Percentiles rank a stretch among this genome's conserved stretches.
Evolutionary conservation across 2,888 invertebrate genomes (phyloP).

Genomic region (Hirudinaria manillensis): DNA sequence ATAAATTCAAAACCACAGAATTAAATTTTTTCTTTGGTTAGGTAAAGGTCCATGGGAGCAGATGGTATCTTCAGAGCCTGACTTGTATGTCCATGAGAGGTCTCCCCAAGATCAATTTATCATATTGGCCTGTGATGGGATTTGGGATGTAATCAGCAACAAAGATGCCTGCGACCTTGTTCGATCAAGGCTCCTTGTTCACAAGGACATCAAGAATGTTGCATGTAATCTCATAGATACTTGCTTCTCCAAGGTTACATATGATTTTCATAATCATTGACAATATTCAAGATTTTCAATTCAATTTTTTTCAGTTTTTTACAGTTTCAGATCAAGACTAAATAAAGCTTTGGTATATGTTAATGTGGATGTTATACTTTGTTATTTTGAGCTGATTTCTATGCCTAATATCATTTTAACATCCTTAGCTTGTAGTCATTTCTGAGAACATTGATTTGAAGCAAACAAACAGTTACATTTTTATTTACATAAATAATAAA

Average conservation of each 20-base stretch:
- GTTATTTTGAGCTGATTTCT: not conserved
- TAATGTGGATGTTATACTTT: not conserved
- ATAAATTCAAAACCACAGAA: not conserved
- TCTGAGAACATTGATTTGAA: not conserved
- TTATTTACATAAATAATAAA: not conserved
- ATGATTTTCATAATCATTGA: not conserved
- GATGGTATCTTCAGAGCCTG: constrained; percentile 95
- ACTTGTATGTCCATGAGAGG: constrained; percentile 63
- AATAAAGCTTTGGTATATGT: not conserved
- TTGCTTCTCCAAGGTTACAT: constrained; percentile 84
- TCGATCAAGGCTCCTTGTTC: constrained; percentile 78
- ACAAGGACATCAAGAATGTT: constrained; percentile 78
- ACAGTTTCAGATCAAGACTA: not conserved
- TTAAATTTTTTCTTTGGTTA: not conserved
- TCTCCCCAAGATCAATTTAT: constrained; percentile 78
- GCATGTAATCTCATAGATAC: constrained; percentile 95
- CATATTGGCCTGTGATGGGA: constrained; percentile 93
- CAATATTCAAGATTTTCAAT: not conserved
- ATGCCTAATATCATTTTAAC: not conserved
- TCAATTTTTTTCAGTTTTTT: not conserved
- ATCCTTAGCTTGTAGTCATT: not conserved
- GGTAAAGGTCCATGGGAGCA: constrained; percentile 75
- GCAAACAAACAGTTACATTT: no score
- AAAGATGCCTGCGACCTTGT: constrained; percentile 90
- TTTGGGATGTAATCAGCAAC: constrained; percentile 97